These are phyloP conservation scores for Belonocnema kinseyi DNA, from an alignment of 1,140 invertebrate genomes.

Conservation along the genomic window DNA sequence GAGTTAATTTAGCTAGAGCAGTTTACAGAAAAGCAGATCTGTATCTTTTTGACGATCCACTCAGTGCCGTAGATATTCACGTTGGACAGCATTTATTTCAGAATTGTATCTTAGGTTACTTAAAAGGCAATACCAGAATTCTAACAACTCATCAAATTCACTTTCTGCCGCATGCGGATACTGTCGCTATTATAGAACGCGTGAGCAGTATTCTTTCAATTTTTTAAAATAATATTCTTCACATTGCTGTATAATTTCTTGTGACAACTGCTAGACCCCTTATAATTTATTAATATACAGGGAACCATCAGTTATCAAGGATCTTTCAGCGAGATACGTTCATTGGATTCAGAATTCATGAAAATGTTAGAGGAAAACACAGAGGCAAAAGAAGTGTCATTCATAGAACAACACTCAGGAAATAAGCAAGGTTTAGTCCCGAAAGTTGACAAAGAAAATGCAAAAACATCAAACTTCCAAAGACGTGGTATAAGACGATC, in stretches of 20 bases:
- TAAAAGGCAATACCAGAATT: conserved; percentile 81
- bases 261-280: neutral
- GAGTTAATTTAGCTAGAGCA: conserved; percentile 88
- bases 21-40: conserved; percentile 84
- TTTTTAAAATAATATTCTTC: conserved; percentile 2
- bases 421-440: too few relatives aligned
- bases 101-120: conserved; percentile 78
- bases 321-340: conserved; percentile 4
- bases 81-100: conserved; percentile 83
- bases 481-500: too few relatives aligned
- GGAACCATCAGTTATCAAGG: neutral
- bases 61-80: conserved; percentile 84
- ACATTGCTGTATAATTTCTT: neutral
- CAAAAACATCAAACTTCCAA: too few relatives aligned
- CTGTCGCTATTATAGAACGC: conserved; percentile 86
- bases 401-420: too few relatives aligned
- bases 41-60: conserved; percentile 87
- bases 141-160: conserved; percentile 92
- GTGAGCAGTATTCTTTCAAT: conserved; percentile 69
- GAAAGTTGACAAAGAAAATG: too few relatives aligned
- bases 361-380: conserved; percentile 1
- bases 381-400: neutral
- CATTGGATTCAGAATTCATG: neutral
- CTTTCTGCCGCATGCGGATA: conserved; percentile 83
- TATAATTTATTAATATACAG: conserved; percentile 14